Percentiles rank a stretch among this genome's conserved stretches.
phyloP scores from a whole-genome alignment of 2,888 invertebrate genomes.

The Dusona sp. region DNA sequence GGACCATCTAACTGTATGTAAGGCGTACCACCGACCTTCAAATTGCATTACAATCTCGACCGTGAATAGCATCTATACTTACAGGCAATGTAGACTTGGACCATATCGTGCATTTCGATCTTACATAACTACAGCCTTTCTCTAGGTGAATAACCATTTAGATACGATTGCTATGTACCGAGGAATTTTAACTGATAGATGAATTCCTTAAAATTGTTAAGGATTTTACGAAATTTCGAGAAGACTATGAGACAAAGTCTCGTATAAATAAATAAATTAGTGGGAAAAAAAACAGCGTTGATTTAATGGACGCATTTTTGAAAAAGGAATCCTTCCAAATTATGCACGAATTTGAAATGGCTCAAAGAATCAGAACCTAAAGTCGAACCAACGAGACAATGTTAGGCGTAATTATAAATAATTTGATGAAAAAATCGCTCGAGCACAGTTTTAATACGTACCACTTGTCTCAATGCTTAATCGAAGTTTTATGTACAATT shows the following conservation, averaged over 20 bases:
- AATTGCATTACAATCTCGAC: constrained; percentile 47
- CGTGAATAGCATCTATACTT: constrained; percentile 14
- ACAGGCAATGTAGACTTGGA: neutral
- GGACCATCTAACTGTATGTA: constrained; percentile 61
- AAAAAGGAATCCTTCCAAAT: neutral
- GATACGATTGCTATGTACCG: neutral
- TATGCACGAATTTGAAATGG: neutral
- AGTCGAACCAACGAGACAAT: neutral
- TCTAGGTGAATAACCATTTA: constrained; percentile 1
- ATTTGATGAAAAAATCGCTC: neutral
- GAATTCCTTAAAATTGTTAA: neutral
- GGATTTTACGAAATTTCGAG: neutral
- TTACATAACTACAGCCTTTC: constrained; percentile 1
- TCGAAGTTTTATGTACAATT: neutral
- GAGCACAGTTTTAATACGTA: neutral
- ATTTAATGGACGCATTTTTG: neutral
- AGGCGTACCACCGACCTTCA: constrained; percentile 49
- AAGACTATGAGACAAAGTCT: neutral
- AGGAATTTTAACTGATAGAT: neutral
- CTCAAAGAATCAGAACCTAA: neutral
- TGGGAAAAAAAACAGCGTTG: neutral
- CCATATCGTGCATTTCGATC: constrained; percentile 7
- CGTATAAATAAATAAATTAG: neutral
- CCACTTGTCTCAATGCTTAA: neutral
- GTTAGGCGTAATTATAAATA: neutral